Evolutionary conservation across 2,888 invertebrate genomes (phyloP), one percentile per base, ranked within the genome.

Genomic region (Volucella bombylans): DNA sequence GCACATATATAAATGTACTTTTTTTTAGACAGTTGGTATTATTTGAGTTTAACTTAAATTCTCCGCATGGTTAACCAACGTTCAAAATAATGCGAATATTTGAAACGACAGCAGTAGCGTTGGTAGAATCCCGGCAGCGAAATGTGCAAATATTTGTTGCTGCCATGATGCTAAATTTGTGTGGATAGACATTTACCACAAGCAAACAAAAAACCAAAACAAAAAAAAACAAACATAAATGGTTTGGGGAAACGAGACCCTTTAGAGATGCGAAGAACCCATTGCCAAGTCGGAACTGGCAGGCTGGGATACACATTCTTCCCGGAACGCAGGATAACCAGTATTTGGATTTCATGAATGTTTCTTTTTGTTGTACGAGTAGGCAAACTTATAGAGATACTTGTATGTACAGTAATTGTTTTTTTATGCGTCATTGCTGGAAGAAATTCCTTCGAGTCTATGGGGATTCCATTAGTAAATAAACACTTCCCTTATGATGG

Each of bases 31-130:
- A 71, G 65, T 72, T 77, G 52, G 65, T 77, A 62, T 61, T 72
- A 72, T 82, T 82, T 71, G 65, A 77, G 71, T 77, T 82, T 61
- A 77, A 77, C 71, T 82, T 82, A 71, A 82, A 76, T 77, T 82
- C 82, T 71, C 65, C 65, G 77, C 71, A 77, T 82, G 82, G 82
- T 82, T 82, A 82, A 82, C 77, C 82, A 82, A 59, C 50, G 59
- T 67, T 77, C 77, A 82, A 72, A 76, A 82, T 82, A 77, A 77
- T 82, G 64, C 67, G 82, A 82, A 71, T 72, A 72, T 61, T 77
- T 72, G 71, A 55, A 69, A 64, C 54, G 76, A 71, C 76, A 76
- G 69, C 69, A 57, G 45, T 41, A 57, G 45, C 54, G 61, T 52
- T 72, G 59, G 43, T 14, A 64, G 67, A 74, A 64, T 47, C 65